These are phyloP conservation scores for Eupithecia subumbrata DNA, from an alignment of 2,888 invertebrate species.

Conservation along the genomic window DNA sequence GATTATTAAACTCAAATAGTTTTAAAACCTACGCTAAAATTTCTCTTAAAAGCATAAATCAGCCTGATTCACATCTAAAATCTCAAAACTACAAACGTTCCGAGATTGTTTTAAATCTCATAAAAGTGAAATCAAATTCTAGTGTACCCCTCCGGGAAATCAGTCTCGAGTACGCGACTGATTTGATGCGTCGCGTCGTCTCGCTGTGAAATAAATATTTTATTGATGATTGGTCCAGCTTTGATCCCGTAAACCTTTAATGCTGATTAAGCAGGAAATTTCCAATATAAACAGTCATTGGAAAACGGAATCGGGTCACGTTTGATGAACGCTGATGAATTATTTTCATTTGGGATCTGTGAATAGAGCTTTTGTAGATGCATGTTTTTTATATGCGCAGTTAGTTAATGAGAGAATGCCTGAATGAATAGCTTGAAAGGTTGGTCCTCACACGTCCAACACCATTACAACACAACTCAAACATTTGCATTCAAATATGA, in stretches of 20 bases:
- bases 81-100: constrained; percentile 31
- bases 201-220: constrained; percentile 65
- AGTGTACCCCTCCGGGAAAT: constrained; percentile 68
- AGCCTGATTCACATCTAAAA: neutral
- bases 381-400: too few relatives aligned
- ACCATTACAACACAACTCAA: too few relatives aligned
- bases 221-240: constrained; percentile 61
- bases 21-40: neutral
- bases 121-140: constrained; percentile 70
- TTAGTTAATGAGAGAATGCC: too few relatives aligned
- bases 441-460: too few relatives aligned
- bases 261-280: constrained; percentile 50
- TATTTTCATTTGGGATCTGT: constrained; percentile 8
- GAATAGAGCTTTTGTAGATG: neutral
- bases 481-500: too few relatives aligned
- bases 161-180: constrained; percentile 58
- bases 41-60: neutral
- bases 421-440: too few relatives aligned
- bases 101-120: constrained; percentile 50
- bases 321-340: constrained; percentile 16
- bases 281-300: constrained; percentile 15
- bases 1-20: neutral
- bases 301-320: constrained; percentile 19
- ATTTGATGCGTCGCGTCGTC: constrained; percentile 57
- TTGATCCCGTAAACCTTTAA: constrained; percentile 61